Conservation (phyloP, 2,888 invertebrate species). For the Acleris literana region DNA sequence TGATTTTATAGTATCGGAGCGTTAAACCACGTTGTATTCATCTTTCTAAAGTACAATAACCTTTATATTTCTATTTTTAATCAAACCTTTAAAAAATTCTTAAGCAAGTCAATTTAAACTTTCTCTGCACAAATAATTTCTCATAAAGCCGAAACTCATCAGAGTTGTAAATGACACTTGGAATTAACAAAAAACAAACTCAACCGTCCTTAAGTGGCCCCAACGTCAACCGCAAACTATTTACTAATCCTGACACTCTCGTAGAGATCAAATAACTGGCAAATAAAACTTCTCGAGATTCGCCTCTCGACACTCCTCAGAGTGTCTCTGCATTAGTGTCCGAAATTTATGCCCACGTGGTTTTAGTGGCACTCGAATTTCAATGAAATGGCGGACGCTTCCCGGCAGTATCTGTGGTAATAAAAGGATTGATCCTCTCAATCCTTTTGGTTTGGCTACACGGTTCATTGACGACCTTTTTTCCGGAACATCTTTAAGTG, state of each 20-base stretch:
- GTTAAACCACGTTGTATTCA: neutral
- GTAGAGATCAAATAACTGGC: conserved; percentile 47
- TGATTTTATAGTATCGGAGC: conserved; percentile 8
- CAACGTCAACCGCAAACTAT: conserved; percentile 7
- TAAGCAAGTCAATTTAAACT: neutral
- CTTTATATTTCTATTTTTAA: no score
- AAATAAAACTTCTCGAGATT: conserved; percentile 59
- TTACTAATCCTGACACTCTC: conserved; percentile 7
- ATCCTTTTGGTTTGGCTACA: conserved; percentile 55
- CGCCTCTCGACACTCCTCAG: conserved; percentile 49
- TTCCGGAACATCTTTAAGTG: conserved; percentile 46
- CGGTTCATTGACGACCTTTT: conserved; percentile 50
- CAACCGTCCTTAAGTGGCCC: neutral
- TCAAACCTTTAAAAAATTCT: no score
- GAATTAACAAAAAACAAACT: conserved; percentile 15
- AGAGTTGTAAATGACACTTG: neutral
- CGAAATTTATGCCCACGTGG: conserved; percentile 62
- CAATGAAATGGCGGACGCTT: conserved; percentile 56
- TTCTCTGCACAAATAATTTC: neutral
- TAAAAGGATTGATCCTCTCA: conserved; percentile 56
- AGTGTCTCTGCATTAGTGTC: conserved; percentile 60
- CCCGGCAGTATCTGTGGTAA: conserved; percentile 37
- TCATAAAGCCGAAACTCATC: neutral
- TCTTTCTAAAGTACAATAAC: no score
- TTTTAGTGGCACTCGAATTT: conserved; percentile 71